phyloP scores from a whole-genome alignment of 2,113 vertebrate species.

The Cervus canadensis region DNA sequence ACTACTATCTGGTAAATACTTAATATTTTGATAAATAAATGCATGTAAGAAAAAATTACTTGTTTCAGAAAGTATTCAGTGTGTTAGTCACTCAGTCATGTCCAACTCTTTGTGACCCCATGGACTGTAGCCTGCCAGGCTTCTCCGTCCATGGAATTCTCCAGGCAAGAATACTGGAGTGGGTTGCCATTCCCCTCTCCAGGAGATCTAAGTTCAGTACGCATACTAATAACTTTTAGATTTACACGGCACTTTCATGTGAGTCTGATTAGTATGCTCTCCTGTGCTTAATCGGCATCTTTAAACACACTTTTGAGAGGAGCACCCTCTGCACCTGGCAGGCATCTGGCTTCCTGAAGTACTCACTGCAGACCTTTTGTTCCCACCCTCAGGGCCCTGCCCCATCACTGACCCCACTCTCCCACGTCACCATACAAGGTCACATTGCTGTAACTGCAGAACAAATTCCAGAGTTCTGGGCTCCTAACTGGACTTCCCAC shows the following conservation, averaged over 20 bases:
- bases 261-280: not conserved
- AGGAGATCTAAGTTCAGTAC: not conserved
- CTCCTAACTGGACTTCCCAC: not conserved
- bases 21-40: not conserved
- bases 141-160: not conserved
- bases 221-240: not conserved
- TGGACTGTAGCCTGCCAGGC: not conserved
- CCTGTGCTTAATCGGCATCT: not conserved
- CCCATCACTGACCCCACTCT: too few species aligned
- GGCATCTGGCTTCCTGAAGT: not conserved
- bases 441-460: not conserved
- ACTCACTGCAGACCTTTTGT: not conserved
- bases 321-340: not conserved
- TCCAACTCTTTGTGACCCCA: not conserved
- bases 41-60: not conserved
- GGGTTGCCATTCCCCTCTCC: not conserved
- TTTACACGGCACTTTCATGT: not conserved
- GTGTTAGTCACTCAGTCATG: not conserved
- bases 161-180: not conserved
- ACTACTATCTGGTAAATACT: not conserved
- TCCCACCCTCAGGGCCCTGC: not conserved
- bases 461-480: not conserved
- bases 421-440: accelerated
- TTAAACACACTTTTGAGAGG: not conserved
- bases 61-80: not conserved